Percentiles rank a stretch among this genome's conserved stretches.
Conservation (phyloP, 2,797 vertebrate genomes). For the Falco columbarius region DNA sequence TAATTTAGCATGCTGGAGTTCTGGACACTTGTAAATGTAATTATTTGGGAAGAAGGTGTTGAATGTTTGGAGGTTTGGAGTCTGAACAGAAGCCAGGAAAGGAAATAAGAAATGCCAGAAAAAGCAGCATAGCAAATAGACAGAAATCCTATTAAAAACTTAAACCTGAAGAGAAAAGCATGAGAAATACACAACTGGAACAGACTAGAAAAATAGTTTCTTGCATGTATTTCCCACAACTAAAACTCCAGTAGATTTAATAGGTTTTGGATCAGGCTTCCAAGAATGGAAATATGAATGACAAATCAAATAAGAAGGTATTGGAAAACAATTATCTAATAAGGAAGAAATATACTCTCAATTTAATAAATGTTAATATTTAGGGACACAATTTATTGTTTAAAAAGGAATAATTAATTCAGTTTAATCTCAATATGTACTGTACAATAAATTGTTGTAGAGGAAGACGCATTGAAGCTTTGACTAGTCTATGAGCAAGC, state of each 20-base stretch:
- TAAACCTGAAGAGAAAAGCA: slow-evolving; percentile 5
- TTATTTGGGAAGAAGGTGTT: slow-evolving; percentile 23
- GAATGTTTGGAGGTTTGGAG: background rate
- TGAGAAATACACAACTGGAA: background rate
- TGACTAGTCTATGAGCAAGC: background rate
- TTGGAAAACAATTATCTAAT: background rate
- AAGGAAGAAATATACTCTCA: background rate
- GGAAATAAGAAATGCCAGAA: slow-evolving; percentile 34
- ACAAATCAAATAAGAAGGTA: background rate
- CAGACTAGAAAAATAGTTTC: background rate
- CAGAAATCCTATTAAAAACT: slow-evolving; percentile 44
- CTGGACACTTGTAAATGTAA: background rate
- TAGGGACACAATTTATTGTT: background rate
- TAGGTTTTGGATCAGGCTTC: background rate
- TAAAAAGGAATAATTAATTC: background rate
- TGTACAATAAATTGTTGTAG: background rate
- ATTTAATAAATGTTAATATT: background rate
- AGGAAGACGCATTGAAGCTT: background rate
- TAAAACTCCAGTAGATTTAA: background rate
- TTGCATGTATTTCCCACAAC: background rate
- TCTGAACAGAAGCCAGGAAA: background rate
- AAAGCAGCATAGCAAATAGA: slow-evolving; percentile 18
- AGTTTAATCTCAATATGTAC: background rate
- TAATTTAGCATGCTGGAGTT: slow-evolving; percentile 11
- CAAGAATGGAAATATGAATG: background rate